These are phyloP conservation scores for Drosophila varians DNA, from an alignment of 1,140 invertebrate genomes.

Conservation along the genomic window DNA sequence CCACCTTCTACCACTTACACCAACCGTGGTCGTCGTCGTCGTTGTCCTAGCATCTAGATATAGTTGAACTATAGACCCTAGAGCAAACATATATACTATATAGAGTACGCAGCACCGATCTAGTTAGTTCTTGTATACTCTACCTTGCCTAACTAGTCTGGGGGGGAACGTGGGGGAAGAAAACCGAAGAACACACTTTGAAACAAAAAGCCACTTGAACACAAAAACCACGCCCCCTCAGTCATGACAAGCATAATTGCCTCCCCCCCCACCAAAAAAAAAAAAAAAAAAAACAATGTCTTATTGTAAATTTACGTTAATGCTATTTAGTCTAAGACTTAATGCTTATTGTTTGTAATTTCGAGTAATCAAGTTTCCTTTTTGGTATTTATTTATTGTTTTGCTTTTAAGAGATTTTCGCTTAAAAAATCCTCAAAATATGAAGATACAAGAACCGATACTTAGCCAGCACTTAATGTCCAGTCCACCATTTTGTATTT, in stretches of 20 bases:
- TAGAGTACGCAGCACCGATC: slow-evolving; percentile 47
- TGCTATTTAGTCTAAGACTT: slow-evolving; percentile 36
- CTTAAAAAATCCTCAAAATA: slow-evolving; percentile 6
- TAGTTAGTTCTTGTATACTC: slow-evolving; percentile 39
- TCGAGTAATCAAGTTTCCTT: slow-evolving; percentile 3
- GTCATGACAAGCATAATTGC: slow-evolving; percentile 19
- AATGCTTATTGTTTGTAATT: slow-evolving; percentile 26
- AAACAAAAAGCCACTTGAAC: slow-evolving; percentile 15
- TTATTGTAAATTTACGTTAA: slow-evolving; percentile 21
- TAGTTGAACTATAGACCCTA: slow-evolving; percentile 39
- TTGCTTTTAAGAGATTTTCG: slow-evolving; percentile 8
- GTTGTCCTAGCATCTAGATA: slow-evolving; percentile 28
- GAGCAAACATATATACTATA: slow-evolving; percentile 19
- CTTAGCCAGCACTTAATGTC: slow-evolving; percentile 33
- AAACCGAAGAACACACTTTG: not conserved
- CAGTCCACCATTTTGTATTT: slow-evolving; percentile 16
- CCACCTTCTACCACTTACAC: not conserved
- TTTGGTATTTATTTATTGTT: slow-evolving; percentile 35
- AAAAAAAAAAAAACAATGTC: not conserved
- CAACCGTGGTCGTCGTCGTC: slow-evolving; percentile 35
- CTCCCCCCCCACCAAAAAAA: too few species aligned
- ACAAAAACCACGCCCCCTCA: slow-evolving; percentile 10
- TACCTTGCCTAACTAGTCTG: slow-evolving; percentile 33
- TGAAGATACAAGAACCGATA: slow-evolving; percentile 6
- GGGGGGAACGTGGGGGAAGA: slow-evolving; percentile 7